These are phyloP conservation scores for Chaetoderma sp. DNA, from an alignment of 2,888 invertebrate species.

Conservation along the genomic window DNA sequence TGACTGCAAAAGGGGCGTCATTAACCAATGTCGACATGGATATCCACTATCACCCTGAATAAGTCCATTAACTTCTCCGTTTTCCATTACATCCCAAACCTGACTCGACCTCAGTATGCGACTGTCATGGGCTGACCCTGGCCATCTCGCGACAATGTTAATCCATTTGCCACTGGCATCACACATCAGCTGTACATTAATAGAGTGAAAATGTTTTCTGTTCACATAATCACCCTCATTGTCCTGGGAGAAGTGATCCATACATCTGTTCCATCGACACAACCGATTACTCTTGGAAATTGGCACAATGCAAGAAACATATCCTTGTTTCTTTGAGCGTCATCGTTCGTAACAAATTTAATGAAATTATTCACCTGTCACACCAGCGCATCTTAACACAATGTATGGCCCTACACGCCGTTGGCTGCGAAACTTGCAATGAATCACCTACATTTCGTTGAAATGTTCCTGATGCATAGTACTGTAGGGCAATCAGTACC, in stretches of 20 bases:
- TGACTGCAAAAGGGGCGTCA: slow-evolving; percentile 22
- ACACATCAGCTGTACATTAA: slow-evolving; percentile 42
- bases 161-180: slow-evolving; percentile 25
- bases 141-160: slow-evolving; percentile 39
- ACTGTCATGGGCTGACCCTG: slow-evolving; percentile 40
- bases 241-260: slow-evolving; percentile 33
- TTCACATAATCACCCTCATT: slow-evolving; percentile 34
- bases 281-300: slow-evolving; percentile 43
- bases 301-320: slow-evolving; percentile 17
- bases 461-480: slow-evolving; percentile 5
- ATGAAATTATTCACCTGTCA: slow-evolving; percentile 10
- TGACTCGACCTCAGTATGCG: slow-evolving; percentile 30
- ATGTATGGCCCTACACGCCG: slow-evolving; percentile 9
- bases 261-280: slow-evolving; percentile 43
- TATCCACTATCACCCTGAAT: slow-evolving; percentile 29
- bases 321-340: not conserved
- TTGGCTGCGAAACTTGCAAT: slow-evolving; percentile 4
- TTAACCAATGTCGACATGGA: slow-evolving; percentile 20
- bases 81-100: slow-evolving; percentile 26
- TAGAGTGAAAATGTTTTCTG: slow-evolving; percentile 41
- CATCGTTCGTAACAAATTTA: slow-evolving; percentile 5
- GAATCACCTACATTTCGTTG: slow-evolving; percentile 1
- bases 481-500: not conserved
- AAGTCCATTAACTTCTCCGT: slow-evolving; percentile 14
- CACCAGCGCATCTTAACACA: not conserved